Base-by-base conservation (phyloP, 1,140 invertebrate genomes). In the Drosophila orena region DNA sequence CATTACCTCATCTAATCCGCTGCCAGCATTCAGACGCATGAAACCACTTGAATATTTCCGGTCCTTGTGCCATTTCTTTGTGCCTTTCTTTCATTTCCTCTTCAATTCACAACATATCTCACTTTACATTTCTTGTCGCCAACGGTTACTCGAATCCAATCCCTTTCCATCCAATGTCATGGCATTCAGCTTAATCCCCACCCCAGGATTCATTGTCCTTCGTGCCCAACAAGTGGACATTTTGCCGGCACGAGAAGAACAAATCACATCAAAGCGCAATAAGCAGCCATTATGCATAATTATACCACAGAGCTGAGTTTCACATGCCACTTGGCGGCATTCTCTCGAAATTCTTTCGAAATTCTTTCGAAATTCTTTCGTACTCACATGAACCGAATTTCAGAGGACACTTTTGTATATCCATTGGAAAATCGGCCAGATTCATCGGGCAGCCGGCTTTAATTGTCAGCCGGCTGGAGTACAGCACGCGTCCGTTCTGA, bases 381-480 rank as follows among this genome's bases (percentile, higher is more conserved):
- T 66, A 91, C 96, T 96, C 94, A 98, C 97, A 98, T 76, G 97
- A 97, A 46, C 97, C 97, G 81, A 98, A 95, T 91, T 96, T 95
- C 1, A 98, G 93, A 4, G 97, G 97, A 92, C 97, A 98, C 71
- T 95, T 93, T 88, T 98, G 97, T 17, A 95, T 96, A 91, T 98
- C 97, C 96, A 98, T 97, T 1, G 98, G 98, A 92, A 98, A 98
- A 79, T 97, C 95, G 92, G 96, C 95, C 38, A 98, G 93, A 92
- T 97, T 96, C 97, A 98, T 98, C 3, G 97, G 97, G 92, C 98
- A 98, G 38, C 95, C 96, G 35, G 97, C 97, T 93, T 97, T 97
- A 62, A 98, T 97, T 4, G 98, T 98, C 72, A 98, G 93, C 74
- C 91, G 88, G 47, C 96, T 96, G 24, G 97, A 98, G 92, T 97